Conservation (phyloP, 2,113 vertebrate species). For the Rafetus swinhoei region DNA sequence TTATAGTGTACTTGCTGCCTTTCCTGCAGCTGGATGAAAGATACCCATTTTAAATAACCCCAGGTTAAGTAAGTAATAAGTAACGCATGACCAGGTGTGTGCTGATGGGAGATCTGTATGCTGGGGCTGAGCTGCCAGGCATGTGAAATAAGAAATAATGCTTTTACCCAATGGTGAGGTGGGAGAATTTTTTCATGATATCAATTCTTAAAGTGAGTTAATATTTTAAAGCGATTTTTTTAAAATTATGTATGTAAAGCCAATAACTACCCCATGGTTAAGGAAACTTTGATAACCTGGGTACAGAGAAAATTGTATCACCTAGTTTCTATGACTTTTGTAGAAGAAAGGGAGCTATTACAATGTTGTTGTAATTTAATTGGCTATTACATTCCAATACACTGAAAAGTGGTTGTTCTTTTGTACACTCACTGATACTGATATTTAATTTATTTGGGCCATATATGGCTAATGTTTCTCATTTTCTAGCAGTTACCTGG, state of each 20-base stretch:
- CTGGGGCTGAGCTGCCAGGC: not conserved
- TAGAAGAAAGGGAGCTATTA: not conserved
- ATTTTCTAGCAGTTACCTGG: not conserved
- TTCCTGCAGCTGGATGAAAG: not conserved
- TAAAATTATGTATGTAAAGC: not conserved
- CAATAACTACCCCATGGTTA: fast-evolving
- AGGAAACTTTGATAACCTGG: fast-evolving
- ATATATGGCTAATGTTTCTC: not conserved
- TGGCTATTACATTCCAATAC: not conserved
- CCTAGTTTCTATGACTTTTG: fast-evolving
- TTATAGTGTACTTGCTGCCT: not conserved
- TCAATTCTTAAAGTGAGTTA: not conserved
- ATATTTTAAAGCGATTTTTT: not conserved
- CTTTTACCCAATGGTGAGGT: fast-evolving
- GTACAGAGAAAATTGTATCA: fast-evolving
- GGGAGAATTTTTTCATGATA: not conserved
- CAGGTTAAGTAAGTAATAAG: not conserved
- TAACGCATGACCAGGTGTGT: fast-evolving
- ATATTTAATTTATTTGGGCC: not conserved
- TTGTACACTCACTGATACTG: not conserved
- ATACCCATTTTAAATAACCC: slow-evolving; percentile 9
- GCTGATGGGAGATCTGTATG: fast-evolving
- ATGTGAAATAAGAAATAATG: fast-evolving
- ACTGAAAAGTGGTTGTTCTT: not conserved
- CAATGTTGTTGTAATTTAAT: not conserved